Evolutionary conservation across 2,888 invertebrate genomes (phyloP).

Genomic region (Masnerella sp.): DNA sequence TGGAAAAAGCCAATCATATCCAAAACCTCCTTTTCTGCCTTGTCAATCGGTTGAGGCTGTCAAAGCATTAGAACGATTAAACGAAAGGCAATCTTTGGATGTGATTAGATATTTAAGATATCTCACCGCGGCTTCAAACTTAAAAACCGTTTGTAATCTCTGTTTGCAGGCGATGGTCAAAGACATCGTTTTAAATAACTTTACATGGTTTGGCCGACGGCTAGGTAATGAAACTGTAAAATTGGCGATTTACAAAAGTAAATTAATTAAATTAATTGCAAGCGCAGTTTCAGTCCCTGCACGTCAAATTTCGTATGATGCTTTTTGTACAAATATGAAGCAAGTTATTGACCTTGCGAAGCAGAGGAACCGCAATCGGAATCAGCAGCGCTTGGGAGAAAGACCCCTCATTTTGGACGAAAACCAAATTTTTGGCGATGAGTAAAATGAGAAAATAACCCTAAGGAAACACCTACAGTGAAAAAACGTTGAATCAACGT

Average conservation of each 20-base stretch:
- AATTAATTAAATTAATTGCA: conserved; percentile 3
- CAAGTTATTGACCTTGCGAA: conserved; percentile 1
- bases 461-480: no score
- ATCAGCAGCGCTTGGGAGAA: neutral
- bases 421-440: conserved; percentile 2
- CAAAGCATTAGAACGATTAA: neutral
- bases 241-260: neutral
- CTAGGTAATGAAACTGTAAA: neutral
- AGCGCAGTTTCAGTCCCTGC: neutral
- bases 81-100: neutral
- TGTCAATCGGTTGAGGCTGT: neutral
- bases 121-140: neutral
- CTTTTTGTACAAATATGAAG: neutral
- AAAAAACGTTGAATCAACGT: no score
- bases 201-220: conserved; percentile 6
- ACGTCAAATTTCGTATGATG: conserved; percentile 1
- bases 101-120: neutral
- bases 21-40: neutral
- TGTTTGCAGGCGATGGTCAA: neutral
- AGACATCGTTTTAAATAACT: neutral
- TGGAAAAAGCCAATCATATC: no score
- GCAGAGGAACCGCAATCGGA: conserved; percentile 2
- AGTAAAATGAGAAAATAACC: no score
- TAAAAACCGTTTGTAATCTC: conserved; percentile 3
- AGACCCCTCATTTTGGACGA: neutral